Evolutionary conservation across 92 coral and sea anemone species (phyloP), one percentile per base, ranked within the genome.

Genomic region (Phenganax stokvisi): DNA sequence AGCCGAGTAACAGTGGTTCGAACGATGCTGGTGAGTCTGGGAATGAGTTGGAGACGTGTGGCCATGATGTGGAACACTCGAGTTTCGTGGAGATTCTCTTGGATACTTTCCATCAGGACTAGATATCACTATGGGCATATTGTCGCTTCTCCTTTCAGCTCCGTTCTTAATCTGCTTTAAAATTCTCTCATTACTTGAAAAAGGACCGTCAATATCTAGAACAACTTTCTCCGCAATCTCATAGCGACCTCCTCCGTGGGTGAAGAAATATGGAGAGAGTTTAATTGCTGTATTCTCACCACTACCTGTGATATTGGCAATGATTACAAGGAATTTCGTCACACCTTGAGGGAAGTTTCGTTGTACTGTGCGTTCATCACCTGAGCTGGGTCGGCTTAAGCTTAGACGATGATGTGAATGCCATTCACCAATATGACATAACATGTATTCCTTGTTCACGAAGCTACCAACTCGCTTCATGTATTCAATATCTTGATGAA

Each of bases 371-470:
- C 86, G 74, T 10, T 83, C 80, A 75, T 93, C 97, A 1, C 93
- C 97, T 0, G 44, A 61, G 75, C 97, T 93, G 56, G 97, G 97
- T 28, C 85, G 53, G 63, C 54, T 80, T 52, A 93, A 85, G 15
- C 77, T 81, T 84, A 89, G 88, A 8, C 76, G 87, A 52, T 93
- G 93, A 55, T 91, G 97, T 3, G 97, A 93, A 73, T 91, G 93
- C 97, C 97, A 93, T 68, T 93, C 97, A 17, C 97, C 97, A 60
- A 93, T 88, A 80, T 93, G 96, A 51, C 97, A 87, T 9, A 91
- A 81, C 93, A 89, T 87, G 85, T 83, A 93, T 28, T 67, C 74
- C 0, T 84, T 56, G 0, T 94, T 89, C 58, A 93, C 83, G 8
- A 88, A 77, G 51, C 77, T 79, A 7, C 96, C 97, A 71, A 91